Evolutionary conservation across 2,113 vertebrate species (phyloP), one percentile per base, ranked within the genome.

Genomic region (Nyctibius bracteatus): DNA sequence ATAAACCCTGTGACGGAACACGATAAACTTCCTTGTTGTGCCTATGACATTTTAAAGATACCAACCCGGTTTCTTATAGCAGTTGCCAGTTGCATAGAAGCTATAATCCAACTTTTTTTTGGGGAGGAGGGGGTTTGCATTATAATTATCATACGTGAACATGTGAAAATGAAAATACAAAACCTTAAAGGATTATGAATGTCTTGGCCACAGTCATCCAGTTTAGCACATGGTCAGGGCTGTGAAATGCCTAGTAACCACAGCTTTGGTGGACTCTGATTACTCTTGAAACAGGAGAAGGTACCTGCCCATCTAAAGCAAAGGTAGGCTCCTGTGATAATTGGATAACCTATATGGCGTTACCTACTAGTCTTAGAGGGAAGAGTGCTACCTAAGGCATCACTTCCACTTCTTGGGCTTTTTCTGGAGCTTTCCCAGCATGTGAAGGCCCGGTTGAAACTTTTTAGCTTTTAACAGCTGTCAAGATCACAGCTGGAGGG

Each of bases 401-500:
- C 58, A 90, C 31, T 81, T 59, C 6, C 67, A 75, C 39, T 83
- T 83, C n/a, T 37, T 61, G 37, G 44, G 11, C 21, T 88, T 93
- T 92, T 85, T 49, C 67, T 88, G 21, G 46, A 84, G 46, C 43
- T 73, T 75, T 92, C 25, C 44, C 52, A 57, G 11, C 44, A 88
- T 84, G 43, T 55, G 79, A 90, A 86, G 31, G 17, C 41, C 33
- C 0, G 0, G n/a, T 2, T 71, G 72, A 88, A 96, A 85, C 13
- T 66, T 70, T 81, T 90, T 28, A 79, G 41, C 61, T 86, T 88
- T 92, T 77, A 81, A 92, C 37, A 86, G 16, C 39, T 90, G 81
- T n/a, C 46, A 58, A 85, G 77, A 86, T 55, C 35, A 61, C 66
- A 93, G 54, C 19, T 62, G 61, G 33, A 82, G 58, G 67, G 37